Evolutionary conservation across 2,113 vertebrate genomes (phyloP), one percentile per base, ranked within the genome.

Genomic region (Melanostigma gelatinosum): DNA sequence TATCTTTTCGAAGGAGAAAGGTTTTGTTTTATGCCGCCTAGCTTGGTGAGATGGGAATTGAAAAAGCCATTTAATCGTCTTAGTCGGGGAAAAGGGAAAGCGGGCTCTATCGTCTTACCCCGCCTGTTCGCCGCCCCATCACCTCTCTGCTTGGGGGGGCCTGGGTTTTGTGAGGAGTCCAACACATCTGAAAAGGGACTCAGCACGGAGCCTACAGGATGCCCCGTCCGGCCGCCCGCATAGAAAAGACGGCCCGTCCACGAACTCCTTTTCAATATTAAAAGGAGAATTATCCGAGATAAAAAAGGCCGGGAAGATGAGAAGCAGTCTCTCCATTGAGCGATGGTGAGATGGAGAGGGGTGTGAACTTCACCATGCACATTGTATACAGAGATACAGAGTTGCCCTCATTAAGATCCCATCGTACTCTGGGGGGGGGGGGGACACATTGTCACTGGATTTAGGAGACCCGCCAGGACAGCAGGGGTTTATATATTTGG

Each of bases 61-160:
- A 93, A 89, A 93, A 89, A 93, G 91, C 86, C 91, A 87, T 94
- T 93, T 93, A 94, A 94, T 88, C 91, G 93, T 89, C 85, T 92
- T 93, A 91, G 90, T 90, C 77, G 58, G 79, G 67, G 79, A 75
- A 89, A 57, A 75, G 82, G 78, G 86, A 89, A 90, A 88, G 88
- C 75, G 80, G 77, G 83, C 85, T 87, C 75, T 76, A 79, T 89
- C n/a, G 38, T 82, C 42, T 70, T 27, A 67, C 84, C 82, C 88
- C 75, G 75, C 75, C 76, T 77, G 81, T 44, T 61, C 77, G 68
- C 88, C 90, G 85, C 91, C 92, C 91, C 80, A 34, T 91, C 85
- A 87, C 91, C 93, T 92, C 90, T 65, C 24, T 85, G 79, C 80
- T 66, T 66, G 81, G 77, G 83, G 88, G 87, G 83, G 85, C 74